Base-by-base conservation (phyloP, 2,797 vertebrate genomes). In the Gephyroberyx darwinii region DNA sequence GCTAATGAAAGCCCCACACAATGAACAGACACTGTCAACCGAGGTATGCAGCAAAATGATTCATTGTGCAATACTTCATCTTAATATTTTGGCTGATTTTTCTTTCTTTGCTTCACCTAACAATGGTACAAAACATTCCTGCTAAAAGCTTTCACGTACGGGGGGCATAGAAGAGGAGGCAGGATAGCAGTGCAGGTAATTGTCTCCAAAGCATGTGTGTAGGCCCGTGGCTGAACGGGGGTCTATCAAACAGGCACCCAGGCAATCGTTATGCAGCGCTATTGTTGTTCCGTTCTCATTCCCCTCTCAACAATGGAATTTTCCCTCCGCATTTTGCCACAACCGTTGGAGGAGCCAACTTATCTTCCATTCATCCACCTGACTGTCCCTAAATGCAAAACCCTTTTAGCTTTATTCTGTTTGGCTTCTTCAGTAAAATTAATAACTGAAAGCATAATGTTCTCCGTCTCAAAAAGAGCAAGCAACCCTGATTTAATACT, bases 261-360 rank as follows among this genome's bases (percentile, higher is more conserved):
- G 2, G 13, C 31, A 2, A 86, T 75, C 84, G 80, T 82, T 72
- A 65, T 56, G 69, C 68, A 26, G 52, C 37, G 1, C 74, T 33
- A 81, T 85, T 90, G 78, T 88, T 78, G 81, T 58, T 81, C 74
- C 74, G 65, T 81, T 85, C 79, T 88, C 78, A 88, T 86, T 88
- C 61, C 68, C 30, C 30, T 47, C 72, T 47, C 60, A 71, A 84
- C 83, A 83, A 83, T 78, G 45, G 78, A 78, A 62, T 78, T 80
- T 78, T 83, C 70, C 65, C 64, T 71, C 47, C 0, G 31, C 60
- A 65, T 82, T 82, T 78, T 41, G 41, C 54, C 55, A 22, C 39
- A 66, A 45, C 39, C 2, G 41, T 47, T 55, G 52, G 48, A 70
- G 63, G 48, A 81, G 20, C 56, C 52, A 78, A 55, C 76, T 43